Evolutionary conservation across 1,140 invertebrate species (phyloP).

Genomic region (Hermetia illucens): DNA sequence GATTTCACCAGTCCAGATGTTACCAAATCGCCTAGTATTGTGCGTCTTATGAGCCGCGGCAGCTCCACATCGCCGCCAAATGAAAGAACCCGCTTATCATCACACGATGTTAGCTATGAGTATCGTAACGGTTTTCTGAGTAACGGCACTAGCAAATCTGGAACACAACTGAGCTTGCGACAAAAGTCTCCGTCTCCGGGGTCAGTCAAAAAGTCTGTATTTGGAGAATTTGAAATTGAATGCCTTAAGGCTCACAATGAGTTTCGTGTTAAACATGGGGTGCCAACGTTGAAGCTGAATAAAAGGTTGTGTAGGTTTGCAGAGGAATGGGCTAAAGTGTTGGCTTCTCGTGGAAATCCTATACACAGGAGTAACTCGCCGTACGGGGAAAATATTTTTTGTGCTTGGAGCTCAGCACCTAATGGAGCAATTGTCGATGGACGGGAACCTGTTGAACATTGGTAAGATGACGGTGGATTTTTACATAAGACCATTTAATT

Average conservation of each 20-base stretch:
- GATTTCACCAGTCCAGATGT: slow-evolving; percentile 3
- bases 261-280: slow-evolving; percentile 54
- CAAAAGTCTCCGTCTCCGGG: slow-evolving; percentile 4
- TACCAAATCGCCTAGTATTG: slow-evolving; percentile 1
- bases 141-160: not conserved
- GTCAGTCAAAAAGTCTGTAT: not conserved
- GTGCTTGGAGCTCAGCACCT: slow-evolving; percentile 54
- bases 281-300: slow-evolving; percentile 48
- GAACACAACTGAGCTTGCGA: slow-evolving; percentile 1
- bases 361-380: slow-evolving; percentile 57
- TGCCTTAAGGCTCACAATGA: slow-evolving; percentile 63
- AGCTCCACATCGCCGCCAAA: slow-evolving; percentile 1
- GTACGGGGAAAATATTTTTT: slow-evolving; percentile 68
- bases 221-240: slow-evolving; percentile 36
- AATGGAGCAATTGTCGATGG: slow-evolving; percentile 44
- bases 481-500: slow-evolving; percentile 24
- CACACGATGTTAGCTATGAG: slow-evolving; percentile 1
- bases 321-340: slow-evolving; percentile 68
- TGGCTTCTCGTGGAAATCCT: slow-evolving; percentile 50
- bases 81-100: slow-evolving; percentile 1
- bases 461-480: too few relatives aligned
- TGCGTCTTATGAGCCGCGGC: slow-evolving; percentile 2
- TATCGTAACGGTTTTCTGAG: not conserved
- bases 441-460: slow-evolving; percentile 56
- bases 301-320: slow-evolving; percentile 56